A percentile compares a stretch with the other conserved stretches of the same genome.
These are phyloP conservation scores for Leucoma salicis DNA, from an alignment of 2,888 invertebrate genomes.

Conservation along the genomic window DNA sequence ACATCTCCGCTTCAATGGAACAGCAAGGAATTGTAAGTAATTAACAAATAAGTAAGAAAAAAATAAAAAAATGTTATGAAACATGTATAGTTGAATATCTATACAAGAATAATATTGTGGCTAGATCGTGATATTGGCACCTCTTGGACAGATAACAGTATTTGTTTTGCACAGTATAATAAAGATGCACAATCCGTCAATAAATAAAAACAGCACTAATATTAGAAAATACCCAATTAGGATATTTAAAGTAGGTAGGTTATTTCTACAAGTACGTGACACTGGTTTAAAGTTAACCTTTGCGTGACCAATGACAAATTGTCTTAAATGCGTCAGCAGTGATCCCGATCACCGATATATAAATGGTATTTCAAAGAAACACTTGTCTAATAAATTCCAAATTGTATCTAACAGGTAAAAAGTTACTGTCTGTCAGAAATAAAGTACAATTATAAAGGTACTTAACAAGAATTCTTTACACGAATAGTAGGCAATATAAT, in stretches of 20 bases:
- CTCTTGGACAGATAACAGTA: conserved; percentile 19
- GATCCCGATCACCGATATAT: no score
- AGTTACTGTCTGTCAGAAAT: conserved; percentile 33
- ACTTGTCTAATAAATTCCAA: conserved; percentile 5
- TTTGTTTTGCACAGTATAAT: conserved; percentile 22
- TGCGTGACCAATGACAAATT: no score
- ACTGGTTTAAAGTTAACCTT: no score
- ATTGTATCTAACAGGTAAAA: conserved; percentile 18
- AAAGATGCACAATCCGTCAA: conserved; percentile 31
- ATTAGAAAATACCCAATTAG: conserved; percentile 22
- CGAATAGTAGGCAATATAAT: no score
- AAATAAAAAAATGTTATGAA: conserved; percentile 16
- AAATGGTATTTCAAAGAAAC: not conserved
- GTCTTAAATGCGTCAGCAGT: no score
- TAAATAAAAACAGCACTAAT: conserved; percentile 28
- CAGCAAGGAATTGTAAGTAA: conserved; percentile 81
- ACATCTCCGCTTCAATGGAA: conserved; percentile 70
- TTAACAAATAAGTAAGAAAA: conserved; percentile 23
- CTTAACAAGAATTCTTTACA: no score
- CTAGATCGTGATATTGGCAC: conserved; percentile 28
- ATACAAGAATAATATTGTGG: conserved; percentile 13
- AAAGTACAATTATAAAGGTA: no score
- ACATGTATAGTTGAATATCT: conserved; percentile 9
- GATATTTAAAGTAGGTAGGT: conserved; percentile 12
- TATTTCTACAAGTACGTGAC: conserved; percentile 18